Evolutionary conservation across 2,888 invertebrate genomes (phyloP).

Genomic region (Xestoiulus laeticollis): DNA sequence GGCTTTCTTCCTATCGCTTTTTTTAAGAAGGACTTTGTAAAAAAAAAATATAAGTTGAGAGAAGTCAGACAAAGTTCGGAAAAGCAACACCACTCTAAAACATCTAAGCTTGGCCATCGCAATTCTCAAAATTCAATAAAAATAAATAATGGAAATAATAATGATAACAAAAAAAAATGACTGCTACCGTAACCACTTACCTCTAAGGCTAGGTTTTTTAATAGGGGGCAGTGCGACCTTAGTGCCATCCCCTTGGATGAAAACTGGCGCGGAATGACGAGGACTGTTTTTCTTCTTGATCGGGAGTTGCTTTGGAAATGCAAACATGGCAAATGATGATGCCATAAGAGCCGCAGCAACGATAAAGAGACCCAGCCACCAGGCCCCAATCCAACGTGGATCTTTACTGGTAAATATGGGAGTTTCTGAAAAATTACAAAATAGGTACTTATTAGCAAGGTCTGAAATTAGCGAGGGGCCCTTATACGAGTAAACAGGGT

Average conservation of each 20-base stretch:
- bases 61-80: slow-evolving; percentile 30
- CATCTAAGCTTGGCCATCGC: neutral
- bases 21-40: neutral
- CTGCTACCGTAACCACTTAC: slow-evolving; percentile 32
- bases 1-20: neutral
- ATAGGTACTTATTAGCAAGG: too few relatives aligned
- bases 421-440: slow-evolving; percentile 54
- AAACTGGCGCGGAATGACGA: neutral
- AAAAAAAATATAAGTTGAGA: neutral
- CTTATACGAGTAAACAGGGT: too few relatives aligned
- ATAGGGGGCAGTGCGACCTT: slow-evolving; percentile 2
- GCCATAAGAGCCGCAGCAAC: slow-evolving; percentile 84
- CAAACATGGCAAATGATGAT: slow-evolving; percentile 87
- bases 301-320: slow-evolving; percentile 81
- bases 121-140: neutral
- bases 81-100: neutral
- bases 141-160: neutral
- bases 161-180: too few relatives aligned
- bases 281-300: neutral
- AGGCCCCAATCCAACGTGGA: slow-evolving; percentile 94
- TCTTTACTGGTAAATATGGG: slow-evolving; percentile 68
- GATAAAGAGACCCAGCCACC: slow-evolving; percentile 90
- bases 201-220: slow-evolving; percentile 55
- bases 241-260: neutral
- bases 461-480: too few relatives aligned